These are phyloP conservation scores for Salvelinus sp. DNA, from an alignment of 2,113 vertebrate genomes.

Conservation along the genomic window DNA sequence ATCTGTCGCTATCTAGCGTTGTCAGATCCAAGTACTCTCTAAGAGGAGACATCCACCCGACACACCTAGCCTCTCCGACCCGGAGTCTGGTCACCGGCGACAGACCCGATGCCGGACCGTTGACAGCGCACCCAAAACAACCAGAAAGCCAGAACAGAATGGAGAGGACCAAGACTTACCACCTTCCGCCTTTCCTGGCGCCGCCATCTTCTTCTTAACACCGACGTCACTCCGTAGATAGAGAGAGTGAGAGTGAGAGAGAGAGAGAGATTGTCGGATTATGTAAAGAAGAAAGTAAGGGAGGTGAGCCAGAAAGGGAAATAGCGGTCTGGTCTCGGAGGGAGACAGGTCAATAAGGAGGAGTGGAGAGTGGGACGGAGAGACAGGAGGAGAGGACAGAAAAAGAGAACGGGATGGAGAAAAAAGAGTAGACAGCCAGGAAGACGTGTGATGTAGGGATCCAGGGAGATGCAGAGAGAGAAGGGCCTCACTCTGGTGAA, in stretches of 20 bases:
- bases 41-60: background rate
- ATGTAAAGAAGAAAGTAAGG: too few relatives aligned
- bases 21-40: background rate
- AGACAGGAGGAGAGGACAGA: too few relatives aligned
- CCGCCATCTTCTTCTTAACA: slow-evolving; percentile 45
- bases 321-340: too few relatives aligned
- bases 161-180: slow-evolving; percentile 20
- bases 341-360: too few relatives aligned
- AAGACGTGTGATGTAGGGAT: too few relatives aligned
- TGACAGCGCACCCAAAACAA: background rate
- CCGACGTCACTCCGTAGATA: slow-evolving; percentile 32
- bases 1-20: background rate
- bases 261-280: background rate
- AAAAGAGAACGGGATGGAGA: too few relatives aligned
- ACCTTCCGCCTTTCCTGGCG: slow-evolving; percentile 52
- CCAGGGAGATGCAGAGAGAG: too few relatives aligned
- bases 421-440: too few relatives aligned
- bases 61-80: background rate
- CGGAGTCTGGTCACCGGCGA: background rate
- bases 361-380: too few relatives aligned
- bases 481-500: too few relatives aligned
- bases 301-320: too few relatives aligned
- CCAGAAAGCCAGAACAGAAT: background rate
- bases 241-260: slow-evolving; percentile 13
- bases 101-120: background rate